Conservation (phyloP, 1,140 invertebrate species). For the Diabrotica undecimpunctata region DNA sequence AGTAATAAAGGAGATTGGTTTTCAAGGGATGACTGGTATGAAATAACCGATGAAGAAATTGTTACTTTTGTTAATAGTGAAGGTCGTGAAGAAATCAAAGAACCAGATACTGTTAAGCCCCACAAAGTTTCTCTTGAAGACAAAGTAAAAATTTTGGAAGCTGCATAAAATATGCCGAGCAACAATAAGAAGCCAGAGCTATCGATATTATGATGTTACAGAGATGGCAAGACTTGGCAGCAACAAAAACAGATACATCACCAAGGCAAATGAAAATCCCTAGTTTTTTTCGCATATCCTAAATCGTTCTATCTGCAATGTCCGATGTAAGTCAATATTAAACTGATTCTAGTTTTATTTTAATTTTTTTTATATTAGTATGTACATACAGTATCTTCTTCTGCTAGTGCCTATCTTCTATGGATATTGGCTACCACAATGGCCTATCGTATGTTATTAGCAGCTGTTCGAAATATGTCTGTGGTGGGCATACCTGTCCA, state of each 20-base stretch:
- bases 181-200: neutral
- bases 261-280: neutral
- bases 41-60: neutral
- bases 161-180: neutral
- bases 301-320: neutral
- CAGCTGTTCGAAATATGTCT: no score
- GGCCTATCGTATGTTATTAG: no score
- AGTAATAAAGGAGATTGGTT: neutral
- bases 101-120: neutral
- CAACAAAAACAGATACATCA: neutral
- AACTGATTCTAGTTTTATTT: no score
- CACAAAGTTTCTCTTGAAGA: neutral
- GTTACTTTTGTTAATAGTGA: no score
- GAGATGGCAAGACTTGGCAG: neutral
- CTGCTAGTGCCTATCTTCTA: no score
- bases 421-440: no score
- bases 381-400: no score
- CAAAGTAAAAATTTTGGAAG: neutral
- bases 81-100: no score
- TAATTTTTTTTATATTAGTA: no score
- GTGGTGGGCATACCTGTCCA: no score
- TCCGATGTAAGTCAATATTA: no score
- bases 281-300: neutral
- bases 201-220: no score
- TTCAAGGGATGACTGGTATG: neutral